Evolutionary conservation across 1,140 invertebrate genomes (phyloP).

Genomic region (Atta colombica): DNA sequence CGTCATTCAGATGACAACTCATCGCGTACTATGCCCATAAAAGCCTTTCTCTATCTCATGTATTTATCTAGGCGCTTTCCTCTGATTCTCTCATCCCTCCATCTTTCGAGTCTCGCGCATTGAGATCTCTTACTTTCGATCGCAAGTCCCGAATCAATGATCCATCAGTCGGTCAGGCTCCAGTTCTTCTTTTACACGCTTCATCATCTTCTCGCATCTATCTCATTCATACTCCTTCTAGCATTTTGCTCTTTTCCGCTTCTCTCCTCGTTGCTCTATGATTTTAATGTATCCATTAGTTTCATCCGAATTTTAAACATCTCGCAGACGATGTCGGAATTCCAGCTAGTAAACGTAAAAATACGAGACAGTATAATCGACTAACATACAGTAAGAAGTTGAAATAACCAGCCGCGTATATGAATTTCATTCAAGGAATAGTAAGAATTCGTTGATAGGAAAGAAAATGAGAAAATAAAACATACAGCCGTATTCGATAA

Average conservation of each 20-base stretch:
- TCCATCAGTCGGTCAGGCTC: constrained; percentile 73
- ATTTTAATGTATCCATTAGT: constrained; percentile 56
- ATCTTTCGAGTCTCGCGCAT: constrained; percentile 11
- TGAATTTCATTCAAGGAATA: constrained; percentile 28
- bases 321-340: not conserved
- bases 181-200: constrained; percentile 71
- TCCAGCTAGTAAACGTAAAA: not conserved
- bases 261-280: constrained; percentile 35
- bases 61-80: not conserved
- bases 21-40: constrained; percentile 1
- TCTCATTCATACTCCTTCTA: constrained; percentile 21
- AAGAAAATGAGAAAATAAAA: constrained; percentile 1
- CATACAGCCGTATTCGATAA: not conserved
- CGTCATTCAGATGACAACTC: not conserved
- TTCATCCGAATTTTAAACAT: constrained; percentile 55
- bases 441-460: not conserved
- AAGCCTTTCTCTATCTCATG: constrained; percentile 28
- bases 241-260: not conserved
- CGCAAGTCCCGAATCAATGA: constrained; percentile 15
- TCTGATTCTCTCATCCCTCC: not conserved
- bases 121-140: constrained; percentile 67
- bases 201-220: constrained; percentile 27
- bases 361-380: not conserved
- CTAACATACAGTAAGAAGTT: not conserved
- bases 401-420: not conserved